phyloP scores from a whole-genome alignment of 1,140 invertebrate genomes.

The Drosophila bocki region DNA sequence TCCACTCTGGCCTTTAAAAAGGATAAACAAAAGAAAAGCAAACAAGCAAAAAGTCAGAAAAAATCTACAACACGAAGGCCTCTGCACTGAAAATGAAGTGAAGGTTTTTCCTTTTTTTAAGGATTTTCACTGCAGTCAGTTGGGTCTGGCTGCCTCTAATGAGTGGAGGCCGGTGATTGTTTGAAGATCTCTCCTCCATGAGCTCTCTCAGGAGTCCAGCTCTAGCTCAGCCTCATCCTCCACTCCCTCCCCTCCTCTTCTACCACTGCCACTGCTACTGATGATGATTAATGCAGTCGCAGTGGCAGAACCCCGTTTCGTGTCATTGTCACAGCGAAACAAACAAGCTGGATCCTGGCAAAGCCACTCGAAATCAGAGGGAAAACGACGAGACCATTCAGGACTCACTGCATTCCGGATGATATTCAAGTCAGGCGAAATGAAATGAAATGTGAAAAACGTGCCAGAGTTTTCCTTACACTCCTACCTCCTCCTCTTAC shows the following conservation, averaged over 20 bases:
- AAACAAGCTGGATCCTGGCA: slow-evolving; percentile 41
- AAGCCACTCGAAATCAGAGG: slow-evolving; percentile 63
- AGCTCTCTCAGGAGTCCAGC: slow-evolving; percentile 11
- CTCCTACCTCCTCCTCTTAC: background rate
- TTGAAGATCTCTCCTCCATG: slow-evolving; percentile 11
- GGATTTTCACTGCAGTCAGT: slow-evolving; percentile 37
- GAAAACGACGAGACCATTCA: slow-evolving; percentile 8
- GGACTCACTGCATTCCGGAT: background rate
- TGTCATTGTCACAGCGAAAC: slow-evolving; percentile 73
- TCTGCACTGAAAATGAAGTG: slow-evolving; percentile 49
- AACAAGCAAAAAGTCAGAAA: slow-evolving; percentile 2
- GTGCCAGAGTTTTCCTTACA: slow-evolving; percentile 43
- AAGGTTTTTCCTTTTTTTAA: slow-evolving; percentile 27
- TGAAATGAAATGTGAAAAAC: slow-evolving; percentile 77
- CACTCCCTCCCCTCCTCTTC: no score
- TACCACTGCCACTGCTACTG: background rate
- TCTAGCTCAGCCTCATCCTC: background rate
- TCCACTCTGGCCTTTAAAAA: slow-evolving; percentile 21
- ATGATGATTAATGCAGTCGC: slow-evolving; percentile 73
- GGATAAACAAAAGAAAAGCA: slow-evolving; percentile 58
- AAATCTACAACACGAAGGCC: slow-evolving; percentile 24
- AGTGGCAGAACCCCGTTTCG: slow-evolving; percentile 29
- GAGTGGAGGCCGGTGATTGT: slow-evolving; percentile 39
- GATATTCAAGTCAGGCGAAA: slow-evolving; percentile 18
- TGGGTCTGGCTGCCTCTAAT: slow-evolving; percentile 47